phyloP scores from a whole-genome alignment of 1,140 invertebrate species.

The Lepidurus apus region DNA sequence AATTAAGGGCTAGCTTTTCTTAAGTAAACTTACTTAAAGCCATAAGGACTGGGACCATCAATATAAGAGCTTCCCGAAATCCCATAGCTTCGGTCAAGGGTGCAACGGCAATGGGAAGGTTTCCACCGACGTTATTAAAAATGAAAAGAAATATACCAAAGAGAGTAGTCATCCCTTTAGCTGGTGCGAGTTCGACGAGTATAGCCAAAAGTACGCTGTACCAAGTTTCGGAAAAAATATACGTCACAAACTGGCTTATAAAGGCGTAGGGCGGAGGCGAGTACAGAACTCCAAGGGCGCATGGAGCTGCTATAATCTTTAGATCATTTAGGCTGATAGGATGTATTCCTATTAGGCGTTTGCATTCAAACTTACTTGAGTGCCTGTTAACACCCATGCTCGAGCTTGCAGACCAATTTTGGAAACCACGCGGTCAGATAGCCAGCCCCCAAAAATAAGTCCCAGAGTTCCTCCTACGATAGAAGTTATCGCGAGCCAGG shows the following conservation, averaged over 20 bases:
- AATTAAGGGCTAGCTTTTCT: background rate
- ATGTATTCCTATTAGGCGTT: slow-evolving; percentile 17
- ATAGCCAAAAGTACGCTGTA: slow-evolving; percentile 85
- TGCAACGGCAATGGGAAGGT: slow-evolving; percentile 78
- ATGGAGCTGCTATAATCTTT: slow-evolving; percentile 77
- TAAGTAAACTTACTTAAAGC: slow-evolving; percentile 63
- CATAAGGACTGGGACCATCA: slow-evolving; percentile 80
- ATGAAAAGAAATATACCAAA: slow-evolving; percentile 81
- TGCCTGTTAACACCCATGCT: slow-evolving; percentile 73
- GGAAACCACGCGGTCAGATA: slow-evolving; percentile 82
- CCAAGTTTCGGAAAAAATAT: slow-evolving; percentile 89
- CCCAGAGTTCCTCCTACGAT: slow-evolving; percentile 80
- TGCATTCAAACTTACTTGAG: slow-evolving; percentile 50
- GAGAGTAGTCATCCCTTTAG: slow-evolving; percentile 70
- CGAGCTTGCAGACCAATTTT: slow-evolving; percentile 78
- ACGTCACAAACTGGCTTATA: slow-evolving; percentile 74
- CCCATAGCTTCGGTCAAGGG: slow-evolving; percentile 70
- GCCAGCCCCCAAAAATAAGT: slow-evolving; percentile 76
- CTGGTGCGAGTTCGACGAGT: slow-evolving; percentile 76
- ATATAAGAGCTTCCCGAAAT: slow-evolving; percentile 74
- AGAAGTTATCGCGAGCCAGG: slow-evolving; percentile 80
- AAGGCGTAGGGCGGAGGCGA: slow-evolving; percentile 76
- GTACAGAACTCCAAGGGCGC: slow-evolving; percentile 81
- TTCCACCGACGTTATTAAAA: slow-evolving; percentile 89
- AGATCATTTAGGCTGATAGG: slow-evolving; percentile 37